Evolutionary conservation across 2,888 invertebrate genomes (phyloP).

Genomic region (Dicroscelio sp.): DNA sequence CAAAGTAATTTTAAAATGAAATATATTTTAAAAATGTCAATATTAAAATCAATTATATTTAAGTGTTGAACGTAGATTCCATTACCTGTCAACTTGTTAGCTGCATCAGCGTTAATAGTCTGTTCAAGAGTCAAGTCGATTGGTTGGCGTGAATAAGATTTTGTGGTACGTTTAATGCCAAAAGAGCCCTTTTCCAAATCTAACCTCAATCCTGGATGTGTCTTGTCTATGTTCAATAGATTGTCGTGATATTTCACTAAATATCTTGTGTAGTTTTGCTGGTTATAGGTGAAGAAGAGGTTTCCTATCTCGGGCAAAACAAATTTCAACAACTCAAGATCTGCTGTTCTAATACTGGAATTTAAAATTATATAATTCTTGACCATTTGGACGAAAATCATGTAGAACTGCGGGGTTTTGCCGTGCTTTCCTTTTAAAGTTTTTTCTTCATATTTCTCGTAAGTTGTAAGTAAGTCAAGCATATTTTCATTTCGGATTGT

Average conservation of each 20-base stretch:
- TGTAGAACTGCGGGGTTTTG: slow-evolving; percentile 88
- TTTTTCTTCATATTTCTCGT: slow-evolving; percentile 81
- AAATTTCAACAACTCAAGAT: slow-evolving; percentile 86
- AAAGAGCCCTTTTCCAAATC: slow-evolving; percentile 86
- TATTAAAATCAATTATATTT: neutral
- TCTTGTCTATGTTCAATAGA: slow-evolving; percentile 86
- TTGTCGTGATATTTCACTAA: slow-evolving; percentile 87
- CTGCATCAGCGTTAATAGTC: slow-evolving; percentile 85
- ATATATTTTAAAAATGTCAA: neutral
- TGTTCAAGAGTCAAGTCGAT: slow-evolving; percentile 84
- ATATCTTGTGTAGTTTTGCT: slow-evolving; percentile 89
- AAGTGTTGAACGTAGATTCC: neutral
- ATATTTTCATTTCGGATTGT: neutral
- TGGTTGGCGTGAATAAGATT: slow-evolving; percentile 83
- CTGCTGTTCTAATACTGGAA: slow-evolving; percentile 86
- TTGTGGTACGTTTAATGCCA: slow-evolving; percentile 87
- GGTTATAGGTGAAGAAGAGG: slow-evolving; percentile 89
- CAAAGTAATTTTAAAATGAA: slow-evolving; percentile 44
- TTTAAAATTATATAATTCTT: slow-evolving; percentile 85
- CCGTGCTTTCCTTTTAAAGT: slow-evolving; percentile 85
- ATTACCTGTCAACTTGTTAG: slow-evolving; percentile 77
- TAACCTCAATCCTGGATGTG: slow-evolving; percentile 86
- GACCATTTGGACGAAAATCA: slow-evolving; percentile 85
- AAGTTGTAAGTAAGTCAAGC: slow-evolving; percentile 56
- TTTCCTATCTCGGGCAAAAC: slow-evolving; percentile 87